Evolutionary conservation across 2,888 invertebrate genomes (phyloP), one percentile per base, ranked within the genome.

Genomic region (Arrhopalites spinosus): DNA sequence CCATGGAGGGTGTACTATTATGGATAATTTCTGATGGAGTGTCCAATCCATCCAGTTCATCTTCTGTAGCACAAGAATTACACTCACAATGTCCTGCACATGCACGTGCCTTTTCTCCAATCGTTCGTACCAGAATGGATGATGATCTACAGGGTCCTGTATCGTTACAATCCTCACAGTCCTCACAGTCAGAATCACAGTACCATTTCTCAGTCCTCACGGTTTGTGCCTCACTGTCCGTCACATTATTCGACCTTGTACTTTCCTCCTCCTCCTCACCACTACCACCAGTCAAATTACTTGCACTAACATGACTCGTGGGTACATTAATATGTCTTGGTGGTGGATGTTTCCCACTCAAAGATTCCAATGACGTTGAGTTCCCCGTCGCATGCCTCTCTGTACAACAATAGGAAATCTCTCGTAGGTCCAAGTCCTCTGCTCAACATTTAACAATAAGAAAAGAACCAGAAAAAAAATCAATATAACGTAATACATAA

Each of bases 381-480:
- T 81, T 80, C 63, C 78, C 77, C 29, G 78, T 77, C 50, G 73
- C 53, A 66, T 80, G 79, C 45, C 77, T 70, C 53, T 81, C 80
- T 2, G 79, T 76, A 73, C 81, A 81, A 77, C 79, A 80, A 75
- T 81, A 81, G 63, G 79, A 77, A 64, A 80, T 79, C 72, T 80
- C 81, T 36, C 82, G 75, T 13, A 80, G 71, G 77, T 81, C 82
- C 76, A 82, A 71, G 77, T 82, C 82, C 79, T 82, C 82, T 81
- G 78, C 64, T 59, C 36, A 76, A 68, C 63, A 69, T 75, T 53
- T 76, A 68, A 27, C 75, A 71, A 71, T 23, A 68, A 74, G 27
- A 27, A 61, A 61, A 72, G 13, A 17, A 3, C 20, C 17, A 36
- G n/a, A 45, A 30, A 56, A n/a, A 68, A 30, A 20, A 29, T 27